Conservation (phyloP, 2,113 vertebrate species). For the Ophthalmolycus amberensis region DNA sequence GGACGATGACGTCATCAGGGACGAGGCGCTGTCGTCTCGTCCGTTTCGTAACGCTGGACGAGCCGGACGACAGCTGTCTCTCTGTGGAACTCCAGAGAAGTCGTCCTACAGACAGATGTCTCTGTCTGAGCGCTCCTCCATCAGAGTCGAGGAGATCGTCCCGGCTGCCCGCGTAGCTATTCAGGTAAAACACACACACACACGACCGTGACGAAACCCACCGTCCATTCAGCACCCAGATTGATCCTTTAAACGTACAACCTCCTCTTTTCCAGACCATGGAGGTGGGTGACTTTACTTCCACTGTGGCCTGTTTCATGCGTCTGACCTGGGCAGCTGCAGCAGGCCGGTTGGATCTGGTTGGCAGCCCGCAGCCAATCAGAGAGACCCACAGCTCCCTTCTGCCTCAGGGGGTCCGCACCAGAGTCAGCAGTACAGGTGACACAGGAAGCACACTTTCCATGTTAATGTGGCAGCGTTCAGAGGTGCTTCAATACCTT, state of each 20-base stretch:
- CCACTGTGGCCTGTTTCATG: slow-evolving; percentile 98
- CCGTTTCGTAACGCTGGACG: slow-evolving; percentile 93
- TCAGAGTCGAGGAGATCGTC: slow-evolving; percentile 97
- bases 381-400: slow-evolving; percentile 92
- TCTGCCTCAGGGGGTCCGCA: slow-evolving; percentile 91
- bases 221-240: background rate
- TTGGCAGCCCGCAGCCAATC: slow-evolving; percentile 97
- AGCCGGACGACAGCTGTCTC: slow-evolving; percentile 91
- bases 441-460: slow-evolving; percentile 14
- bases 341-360: slow-evolving; percentile 94
- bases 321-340: slow-evolving; percentile 97
- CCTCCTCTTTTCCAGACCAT: slow-evolving; percentile 87
- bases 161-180: slow-evolving; percentile 97
- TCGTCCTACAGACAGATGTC: slow-evolving; percentile 95
- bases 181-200: slow-evolving; percentile 82
- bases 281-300: slow-evolving; percentile 97
- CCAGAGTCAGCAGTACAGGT: slow-evolving; percentile 98
- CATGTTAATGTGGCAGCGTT: background rate
- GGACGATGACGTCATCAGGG: slow-evolving; percentile 92
- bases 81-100: slow-evolving; percentile 97
- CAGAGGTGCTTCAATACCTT: too few relatives aligned
- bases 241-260: background rate
- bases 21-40: slow-evolving; percentile 94
- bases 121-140: slow-evolving; percentile 96
- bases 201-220: background rate